Base-by-base conservation (phyloP, 2,797 vertebrate genomes). In the Aotus griseimembra region DNA sequence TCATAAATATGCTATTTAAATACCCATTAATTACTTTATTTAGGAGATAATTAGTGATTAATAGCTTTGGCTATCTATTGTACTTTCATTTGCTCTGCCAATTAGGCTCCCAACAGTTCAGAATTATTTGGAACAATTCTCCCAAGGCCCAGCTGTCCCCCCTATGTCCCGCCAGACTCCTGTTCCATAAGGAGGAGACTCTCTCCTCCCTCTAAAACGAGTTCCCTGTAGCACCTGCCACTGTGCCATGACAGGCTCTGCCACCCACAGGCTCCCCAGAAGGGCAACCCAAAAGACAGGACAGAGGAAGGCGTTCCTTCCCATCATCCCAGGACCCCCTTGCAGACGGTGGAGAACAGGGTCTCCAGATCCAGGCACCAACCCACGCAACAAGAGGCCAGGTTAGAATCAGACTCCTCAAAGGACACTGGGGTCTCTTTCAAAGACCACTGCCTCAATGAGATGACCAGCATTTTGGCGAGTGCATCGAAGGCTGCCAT, bases 11-110 rank as follows among this genome's bases (percentile, higher is more conserved):
- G 94, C 88, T 93, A 88, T 73, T 95, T 91, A 96, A 97, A 95
- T 75, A 80, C 96, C 92, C 93, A 90, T 96, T 98, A 97, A 97
- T 97, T 95, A 95, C 95, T 39, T 96, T 92, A 96, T 96, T 98
- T 94, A 95, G 91, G 50, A 96, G 96, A 87, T 96, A 97, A 98
- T 98, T 97, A 94, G 93, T 98, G 96, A 97, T 97, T 98, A 98
- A 98, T 96, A 94, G 94, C 92, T 88, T 98, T 97, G 93, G 96
- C 93, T 94, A 97, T 95, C 94, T 96, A 95, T 79, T 96, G 93
- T 97, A 98, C 94, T 98, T 97, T 95, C 90, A 79, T 97, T 89
- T 93, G 91, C 92, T 95, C 97, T 97, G 95, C 96, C 97, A 97
- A 88, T 94, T 98, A 81, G 50, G 39, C 61, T 94, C 93, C 93